Evolutionary conservation across 2,888 invertebrate genomes (phyloP).

Genomic region (Epirrhoe alternata): DNA sequence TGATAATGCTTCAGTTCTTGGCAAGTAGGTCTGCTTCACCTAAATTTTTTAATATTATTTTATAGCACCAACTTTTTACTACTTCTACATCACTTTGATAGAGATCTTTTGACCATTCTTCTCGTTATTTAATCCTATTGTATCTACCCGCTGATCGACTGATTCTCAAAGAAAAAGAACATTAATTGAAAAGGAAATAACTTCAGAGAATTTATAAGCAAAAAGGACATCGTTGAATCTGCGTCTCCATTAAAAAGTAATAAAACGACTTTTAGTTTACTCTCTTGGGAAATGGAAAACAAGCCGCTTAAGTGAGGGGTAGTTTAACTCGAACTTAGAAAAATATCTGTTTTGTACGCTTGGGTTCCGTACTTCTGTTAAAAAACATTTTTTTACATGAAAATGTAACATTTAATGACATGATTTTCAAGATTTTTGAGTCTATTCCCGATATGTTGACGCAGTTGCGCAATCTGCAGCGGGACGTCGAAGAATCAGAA

Average conservation of each 20-base stretch:
- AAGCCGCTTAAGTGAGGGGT: constrained; percentile 35
- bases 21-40: too few species aligned
- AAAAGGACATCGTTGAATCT: constrained; percentile 16
- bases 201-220: constrained; percentile 23
- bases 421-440: too few species aligned
- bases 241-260: constrained; percentile 39
- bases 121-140: constrained; percentile 14
- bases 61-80: not conserved
- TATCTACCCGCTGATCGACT: constrained; percentile 8
- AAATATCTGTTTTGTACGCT: constrained; percentile 4
- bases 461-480: too few species aligned
- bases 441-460: too few species aligned
- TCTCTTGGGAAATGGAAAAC: constrained; percentile 37
- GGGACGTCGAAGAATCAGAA: too few species aligned
- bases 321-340: constrained; percentile 17
- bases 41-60: too few species aligned
- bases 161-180: constrained; percentile 18
- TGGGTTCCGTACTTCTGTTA: not conserved
- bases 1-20: too few species aligned
- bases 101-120: not conserved
- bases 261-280: constrained; percentile 38
- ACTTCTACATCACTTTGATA: not conserved
- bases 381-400: too few species aligned
- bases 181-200: constrained; percentile 30
- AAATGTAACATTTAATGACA: too few species aligned